A percentile compares a stretch with the other conserved stretches of the same genome.
Conservation (phyloP, 2,797 vertebrate genomes). For the Cichlasoma orientale region DNA sequence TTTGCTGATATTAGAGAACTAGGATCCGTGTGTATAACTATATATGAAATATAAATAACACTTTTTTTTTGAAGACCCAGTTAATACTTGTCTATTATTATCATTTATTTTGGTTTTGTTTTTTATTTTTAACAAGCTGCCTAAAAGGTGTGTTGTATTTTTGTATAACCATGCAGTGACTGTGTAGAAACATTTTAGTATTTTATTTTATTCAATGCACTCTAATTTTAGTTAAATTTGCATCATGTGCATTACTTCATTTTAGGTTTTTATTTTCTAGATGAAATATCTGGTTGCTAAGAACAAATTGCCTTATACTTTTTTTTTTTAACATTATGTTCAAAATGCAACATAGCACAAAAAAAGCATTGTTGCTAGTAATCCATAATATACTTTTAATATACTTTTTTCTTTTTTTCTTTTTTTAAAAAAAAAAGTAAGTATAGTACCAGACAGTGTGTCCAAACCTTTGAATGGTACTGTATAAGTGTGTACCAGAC, state of each 20-base stretch:
- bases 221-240: conserved; percentile 28
- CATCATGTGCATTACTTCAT: conserved; percentile 19
- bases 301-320: conserved; percentile 37
- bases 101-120: conserved; percentile 18
- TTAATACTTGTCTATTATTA: conserved; percentile 16
- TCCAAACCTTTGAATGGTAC: too few species aligned
- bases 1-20: conserved; percentile 44
- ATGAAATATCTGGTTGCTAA: conserved; percentile 16
- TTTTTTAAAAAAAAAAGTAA: too few species aligned
- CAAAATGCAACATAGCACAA: neutral
- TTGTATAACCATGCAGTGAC: conserved; percentile 48
- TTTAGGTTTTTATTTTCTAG: conserved; percentile 23
- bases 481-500: neutral
- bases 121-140: conserved; percentile 25
- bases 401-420: neutral
- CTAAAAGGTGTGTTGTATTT: conserved; percentile 50
- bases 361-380: neutral
- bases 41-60: conserved; percentile 10
- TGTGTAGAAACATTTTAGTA: conserved; percentile 41
- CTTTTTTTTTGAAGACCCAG: neutral
- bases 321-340: neutral
- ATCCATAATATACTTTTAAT: too few species aligned
- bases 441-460: too few species aligned
- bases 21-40: conserved; percentile 44
- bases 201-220: conserved; percentile 37